These are phyloP conservation scores for Helicoverpa assulta DNA, from an alignment of 2,888 invertebrate genomes.

Conservation along the genomic window DNA sequence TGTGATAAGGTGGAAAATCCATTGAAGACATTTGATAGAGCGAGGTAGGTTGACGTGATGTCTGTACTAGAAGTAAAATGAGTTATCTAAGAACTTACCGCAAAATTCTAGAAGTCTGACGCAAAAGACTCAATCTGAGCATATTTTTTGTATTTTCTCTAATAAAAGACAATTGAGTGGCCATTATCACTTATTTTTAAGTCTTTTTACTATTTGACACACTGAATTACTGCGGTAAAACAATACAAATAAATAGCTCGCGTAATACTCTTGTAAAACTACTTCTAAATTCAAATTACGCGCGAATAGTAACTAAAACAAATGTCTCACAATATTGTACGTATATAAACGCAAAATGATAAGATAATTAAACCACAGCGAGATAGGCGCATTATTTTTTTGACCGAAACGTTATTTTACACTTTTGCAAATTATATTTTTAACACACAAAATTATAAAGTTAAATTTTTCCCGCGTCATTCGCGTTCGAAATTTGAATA, in stretches of 20 bases:
- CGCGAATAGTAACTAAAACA: slow-evolving; percentile 18
- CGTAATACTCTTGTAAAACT: not conserved
- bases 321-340: not conserved
- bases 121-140: slow-evolving; percentile 1
- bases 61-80: too few relatives aligned
- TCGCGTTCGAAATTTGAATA: slow-evolving; percentile 48
- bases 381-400: not conserved
- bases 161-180: not conserved
- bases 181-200: too few relatives aligned
- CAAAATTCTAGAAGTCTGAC: not conserved
- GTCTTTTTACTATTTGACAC: not conserved
- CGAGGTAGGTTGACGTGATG: too few relatives aligned
- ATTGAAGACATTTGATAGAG: too few relatives aligned
- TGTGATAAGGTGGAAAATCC: too few relatives aligned
- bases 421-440: not conserved
- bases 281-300: not conserved
- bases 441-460: slow-evolving; percentile 3
- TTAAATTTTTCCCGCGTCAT: slow-evolving; percentile 58
- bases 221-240: not conserved
- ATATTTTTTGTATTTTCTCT: slow-evolving; percentile 19
- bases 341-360: slow-evolving; percentile 13
- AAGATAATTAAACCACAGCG: slow-evolving; percentile 51
- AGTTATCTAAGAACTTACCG: slow-evolving; percentile 33
- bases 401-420: not conserved
- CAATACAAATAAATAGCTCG: not conserved